These are phyloP conservation scores for Lucinisca nassula DNA, from an alignment of 2,888 invertebrate genomes.

Conservation along the genomic window DNA sequence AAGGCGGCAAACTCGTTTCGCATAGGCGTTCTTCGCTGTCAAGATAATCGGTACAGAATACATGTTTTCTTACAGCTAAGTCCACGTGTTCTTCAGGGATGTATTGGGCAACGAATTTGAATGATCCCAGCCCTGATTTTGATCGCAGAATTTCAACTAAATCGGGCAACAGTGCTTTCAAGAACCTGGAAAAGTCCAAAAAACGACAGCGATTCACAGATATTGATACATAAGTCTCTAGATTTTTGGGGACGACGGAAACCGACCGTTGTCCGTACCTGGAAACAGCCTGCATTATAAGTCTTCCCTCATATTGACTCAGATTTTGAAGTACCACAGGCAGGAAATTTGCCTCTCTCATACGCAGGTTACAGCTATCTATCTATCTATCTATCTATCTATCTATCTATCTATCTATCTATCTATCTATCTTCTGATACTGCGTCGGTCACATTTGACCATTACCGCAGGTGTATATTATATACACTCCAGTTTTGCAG, in stretches of 20 bases:
- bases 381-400: too few species aligned
- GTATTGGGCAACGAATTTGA: not conserved
- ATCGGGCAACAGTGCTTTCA: not conserved
- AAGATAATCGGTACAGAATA: conserved; percentile 11
- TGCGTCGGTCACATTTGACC: too few species aligned
- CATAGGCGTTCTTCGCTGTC: not conserved
- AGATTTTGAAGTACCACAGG: not conserved
- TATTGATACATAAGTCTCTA: conserved; percentile 14
- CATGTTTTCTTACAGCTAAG: not conserved
- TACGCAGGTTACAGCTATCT: conserved; percentile 13
- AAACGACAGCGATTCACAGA: not conserved
- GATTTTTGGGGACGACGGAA: not conserved
- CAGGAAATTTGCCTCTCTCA: not conserved
- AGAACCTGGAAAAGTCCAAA: conserved; percentile 9
- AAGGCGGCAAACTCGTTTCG: not conserved
- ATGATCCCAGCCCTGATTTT: not conserved
- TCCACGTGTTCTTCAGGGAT: not conserved
- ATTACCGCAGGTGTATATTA: too few species aligned
- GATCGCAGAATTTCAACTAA: not conserved
- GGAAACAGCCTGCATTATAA: not conserved
- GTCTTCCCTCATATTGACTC: not conserved
- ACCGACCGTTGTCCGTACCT: not conserved
- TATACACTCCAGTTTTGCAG: too few species aligned
- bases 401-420: too few species aligned
- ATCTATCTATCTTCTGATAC: too few species aligned